phyloP scores from a whole-genome alignment of 1,140 invertebrate genomes.

The Anastatus disparis region DNA sequence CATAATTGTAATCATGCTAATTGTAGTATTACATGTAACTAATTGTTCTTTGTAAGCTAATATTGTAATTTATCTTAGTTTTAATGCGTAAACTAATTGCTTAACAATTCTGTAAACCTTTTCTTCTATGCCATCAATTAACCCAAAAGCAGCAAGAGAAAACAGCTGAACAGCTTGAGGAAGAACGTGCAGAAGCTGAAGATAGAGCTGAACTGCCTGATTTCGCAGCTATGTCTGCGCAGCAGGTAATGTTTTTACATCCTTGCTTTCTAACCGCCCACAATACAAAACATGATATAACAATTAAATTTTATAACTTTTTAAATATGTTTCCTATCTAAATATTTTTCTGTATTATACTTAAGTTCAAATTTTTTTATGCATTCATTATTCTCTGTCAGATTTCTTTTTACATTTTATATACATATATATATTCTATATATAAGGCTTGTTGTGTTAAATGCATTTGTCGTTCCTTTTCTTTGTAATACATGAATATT shows the following conservation, averaged over 20 bases:
- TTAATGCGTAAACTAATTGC: neutral
- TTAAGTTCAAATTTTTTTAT: neutral
- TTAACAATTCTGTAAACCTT: neutral
- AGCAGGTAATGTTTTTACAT: conserved; percentile 63
- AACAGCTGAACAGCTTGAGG: conserved; percentile 62
- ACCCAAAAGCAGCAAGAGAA: conserved; percentile 6
- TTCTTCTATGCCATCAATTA: neutral
- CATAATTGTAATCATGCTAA: neutral
- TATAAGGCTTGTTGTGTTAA: neutral
- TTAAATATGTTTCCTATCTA: neutral
- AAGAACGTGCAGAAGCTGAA: conserved; percentile 64
- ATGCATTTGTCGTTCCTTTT: conserved; percentile 21
- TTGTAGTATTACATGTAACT: neutral
- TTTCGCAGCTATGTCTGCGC: conserved; percentile 65
- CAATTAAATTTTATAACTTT: conserved; percentile 1
- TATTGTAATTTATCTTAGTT: no score
- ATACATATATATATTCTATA: no score
- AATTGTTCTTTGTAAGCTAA: no score
- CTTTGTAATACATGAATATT: conserved; percentile 19
- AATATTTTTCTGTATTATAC: conserved; percentile 9
- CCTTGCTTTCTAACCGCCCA: neutral
- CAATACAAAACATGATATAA: no score
- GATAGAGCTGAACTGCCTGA: conserved; percentile 64
- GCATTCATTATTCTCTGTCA: neutral
- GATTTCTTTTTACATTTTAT: no score